These are phyloP conservation scores for Scaptomyza montana DNA, from an alignment of 1,140 invertebrate genomes.

Conservation along the genomic window DNA sequence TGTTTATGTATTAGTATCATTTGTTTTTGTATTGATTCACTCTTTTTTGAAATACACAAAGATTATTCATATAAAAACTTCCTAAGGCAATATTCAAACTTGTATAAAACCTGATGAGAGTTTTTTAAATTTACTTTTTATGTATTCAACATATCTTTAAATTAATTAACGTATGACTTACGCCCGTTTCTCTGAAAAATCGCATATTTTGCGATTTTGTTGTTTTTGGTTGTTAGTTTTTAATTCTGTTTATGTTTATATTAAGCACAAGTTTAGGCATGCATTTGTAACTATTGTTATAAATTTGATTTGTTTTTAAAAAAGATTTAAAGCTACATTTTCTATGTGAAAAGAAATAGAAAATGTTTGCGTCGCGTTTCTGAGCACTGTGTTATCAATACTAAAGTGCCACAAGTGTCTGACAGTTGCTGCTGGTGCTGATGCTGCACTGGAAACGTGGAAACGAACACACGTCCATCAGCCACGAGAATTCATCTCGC, in stretches of 20 bases:
- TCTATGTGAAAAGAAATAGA: constrained; percentile 11
- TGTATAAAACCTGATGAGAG: too few species aligned
- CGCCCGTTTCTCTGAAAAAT: constrained; percentile 58
- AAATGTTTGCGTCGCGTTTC: constrained; percentile 9
- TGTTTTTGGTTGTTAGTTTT: constrained; percentile 19
- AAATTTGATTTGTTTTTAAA: constrained; percentile 18
- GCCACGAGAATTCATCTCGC: constrained; percentile 84
- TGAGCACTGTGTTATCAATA: constrained; percentile 7
- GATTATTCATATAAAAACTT: not conserved
- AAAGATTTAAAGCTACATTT: constrained; percentile 42
- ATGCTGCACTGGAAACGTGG: constrained; percentile 48
- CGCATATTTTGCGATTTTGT: constrained; percentile 65
- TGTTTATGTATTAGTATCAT: not conserved
- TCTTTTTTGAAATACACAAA: not conserved
- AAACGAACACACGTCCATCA: constrained; percentile 82
- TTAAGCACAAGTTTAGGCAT: constrained; percentile 30
- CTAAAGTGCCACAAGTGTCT: constrained; percentile 44
- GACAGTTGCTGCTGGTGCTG: constrained; percentile 6
- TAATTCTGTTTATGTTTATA: not conserved
- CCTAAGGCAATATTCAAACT: not conserved
- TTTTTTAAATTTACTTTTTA: not conserved
- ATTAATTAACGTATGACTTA: constrained; percentile 44
- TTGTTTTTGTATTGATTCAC: not conserved
- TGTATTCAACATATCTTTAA: not conserved
- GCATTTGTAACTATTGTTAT: constrained; percentile 20